Base-by-base conservation (phyloP, 2,888 invertebrate genomes). In the Phengaris alcon region DNA sequence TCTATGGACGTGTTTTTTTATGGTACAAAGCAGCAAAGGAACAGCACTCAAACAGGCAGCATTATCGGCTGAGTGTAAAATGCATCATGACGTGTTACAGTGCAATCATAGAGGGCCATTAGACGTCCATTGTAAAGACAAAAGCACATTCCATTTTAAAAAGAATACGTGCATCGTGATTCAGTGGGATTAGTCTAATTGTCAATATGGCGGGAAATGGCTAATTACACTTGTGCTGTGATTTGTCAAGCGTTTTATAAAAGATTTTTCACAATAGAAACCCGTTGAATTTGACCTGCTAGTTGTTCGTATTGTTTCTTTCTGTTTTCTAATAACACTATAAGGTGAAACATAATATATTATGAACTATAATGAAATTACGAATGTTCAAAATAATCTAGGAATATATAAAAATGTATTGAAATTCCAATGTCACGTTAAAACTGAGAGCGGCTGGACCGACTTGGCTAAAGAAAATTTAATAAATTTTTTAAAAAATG, bases 61-160 rank as follows among this genome's bases (percentile, higher is more conserved):
- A 69, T 48, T 48, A 69, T 13, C 64, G 64, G 48, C 48, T 48
- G 74, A 77, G 75, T 78, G 80, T 77, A 76, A 75, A 75, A 74
- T 54, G 76, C 77, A 77, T 77, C 77, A 78, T 78, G 79, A 79
- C 79, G 79, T 79, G 77, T 77, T 77, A 75, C 76, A 73, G 77
- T 76, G 77, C 79, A 75, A 79, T 79, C 77, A 74, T 75, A 74
- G 70, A 74, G 64, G 75, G 73, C 77, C 77, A 77, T 79, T 79
- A 78, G 70, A 46, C 57, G 68, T 74, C 73, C 76, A 70, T 75
- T 75, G 75, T 70, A 13, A 55, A 75, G 70, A 75, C 55, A 75
- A 75, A 69, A 70, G 69, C 64, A 35, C 64, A 64, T 64, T 64
- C 69, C n/a, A 8, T 69, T 69, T 15, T 48, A 69, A 46, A 48